Conservation (phyloP, 1,140 invertebrate species). For the Drosophila parabipectinata region DNA sequence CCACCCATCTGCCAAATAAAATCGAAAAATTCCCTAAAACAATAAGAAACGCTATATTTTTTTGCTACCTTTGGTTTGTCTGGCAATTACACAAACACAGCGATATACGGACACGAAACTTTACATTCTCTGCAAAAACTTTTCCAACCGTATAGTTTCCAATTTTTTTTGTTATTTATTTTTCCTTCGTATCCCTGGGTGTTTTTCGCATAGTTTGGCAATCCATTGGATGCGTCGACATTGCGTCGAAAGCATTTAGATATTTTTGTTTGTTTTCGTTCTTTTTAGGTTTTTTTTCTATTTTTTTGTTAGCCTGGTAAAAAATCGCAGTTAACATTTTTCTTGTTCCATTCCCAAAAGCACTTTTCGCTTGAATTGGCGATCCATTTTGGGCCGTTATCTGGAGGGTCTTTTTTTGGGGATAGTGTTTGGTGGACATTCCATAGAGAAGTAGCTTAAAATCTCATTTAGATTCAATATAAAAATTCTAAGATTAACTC, state of each 20-base stretch:
- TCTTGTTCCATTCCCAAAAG: slow-evolving; percentile 18
- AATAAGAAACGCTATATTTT: slow-evolving; percentile 18
- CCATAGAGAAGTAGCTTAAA: too few relatives aligned
- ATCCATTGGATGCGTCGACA: slow-evolving; percentile 58
- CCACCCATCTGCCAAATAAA: background rate
- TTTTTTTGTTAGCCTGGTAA: slow-evolving; percentile 24
- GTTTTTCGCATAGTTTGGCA: slow-evolving; percentile 61
- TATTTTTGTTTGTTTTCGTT: slow-evolving; percentile 27
- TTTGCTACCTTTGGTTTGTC: slow-evolving; percentile 14
- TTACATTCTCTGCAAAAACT: slow-evolving; percentile 39
- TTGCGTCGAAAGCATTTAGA: slow-evolving; percentile 65
- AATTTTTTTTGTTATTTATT: slow-evolving; percentile 1
- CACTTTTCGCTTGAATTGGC: slow-evolving; percentile 70
- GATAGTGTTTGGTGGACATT: too few relatives aligned
- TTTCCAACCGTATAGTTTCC: slow-evolving; percentile 54
- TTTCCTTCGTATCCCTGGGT: background rate
- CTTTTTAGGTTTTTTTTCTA: background rate
- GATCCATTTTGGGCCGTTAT: slow-evolving; percentile 13
- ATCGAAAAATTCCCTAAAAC: slow-evolving; percentile 6
- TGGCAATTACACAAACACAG: slow-evolving; percentile 53
- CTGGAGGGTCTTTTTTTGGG: background rate
- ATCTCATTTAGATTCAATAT: background rate
- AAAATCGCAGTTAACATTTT: slow-evolving; percentile 48
- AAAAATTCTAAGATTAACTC: background rate
- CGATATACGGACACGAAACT: slow-evolving; percentile 2